Percentiles rank a stretch among this genome's conserved stretches.
Evolutionary conservation across 1,140 invertebrate species (phyloP).

Genomic region (Drosophila punjabiensis): DNA sequence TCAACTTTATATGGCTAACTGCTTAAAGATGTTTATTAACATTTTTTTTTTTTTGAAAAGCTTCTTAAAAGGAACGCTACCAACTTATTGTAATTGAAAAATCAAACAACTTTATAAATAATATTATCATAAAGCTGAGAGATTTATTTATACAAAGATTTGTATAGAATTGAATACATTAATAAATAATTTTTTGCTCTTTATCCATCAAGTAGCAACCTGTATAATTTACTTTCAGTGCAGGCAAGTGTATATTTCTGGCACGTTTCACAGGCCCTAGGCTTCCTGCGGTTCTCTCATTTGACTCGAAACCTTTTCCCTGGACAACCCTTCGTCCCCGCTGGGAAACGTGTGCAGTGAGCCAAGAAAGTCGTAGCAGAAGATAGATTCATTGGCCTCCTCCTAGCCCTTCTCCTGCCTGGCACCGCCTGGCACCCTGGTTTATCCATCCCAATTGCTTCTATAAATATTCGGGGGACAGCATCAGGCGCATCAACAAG

Average conservation of each 20-base stretch:
- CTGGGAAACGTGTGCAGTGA: slow-evolving; percentile 41
- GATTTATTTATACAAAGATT: background rate
- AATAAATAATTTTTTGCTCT: rapidly evolving
- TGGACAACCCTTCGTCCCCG: slow-evolving; percentile 13
- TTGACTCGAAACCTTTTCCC: slow-evolving; percentile 13
- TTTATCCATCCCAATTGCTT: slow-evolving; percentile 35
- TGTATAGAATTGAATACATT: too few species aligned
- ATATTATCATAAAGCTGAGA: too few species aligned
- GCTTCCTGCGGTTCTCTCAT: slow-evolving; percentile 1
- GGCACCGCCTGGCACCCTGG: slow-evolving; percentile 35
- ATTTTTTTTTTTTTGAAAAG: background rate
- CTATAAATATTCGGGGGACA: slow-evolving; percentile 40
- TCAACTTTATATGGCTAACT: background rate
- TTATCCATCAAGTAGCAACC: background rate
- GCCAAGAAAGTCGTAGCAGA: background rate
- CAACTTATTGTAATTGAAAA: background rate
- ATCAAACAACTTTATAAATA: background rate
- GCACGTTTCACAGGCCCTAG: slow-evolving; percentile 20
- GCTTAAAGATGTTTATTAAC: background rate
- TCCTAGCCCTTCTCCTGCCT: background rate
- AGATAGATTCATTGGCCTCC: slow-evolving; percentile 26
- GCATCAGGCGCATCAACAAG: slow-evolving; percentile 19
- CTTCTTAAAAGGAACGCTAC: background rate
- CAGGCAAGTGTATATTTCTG: slow-evolving; percentile 19
- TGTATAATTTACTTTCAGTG: background rate